A percentile compares a stretch with the other conserved stretches of the same genome.
These are phyloP conservation scores for Galerucella pusilla DNA, from an alignment of 2,888 invertebrate species.

Conservation along the genomic window DNA sequence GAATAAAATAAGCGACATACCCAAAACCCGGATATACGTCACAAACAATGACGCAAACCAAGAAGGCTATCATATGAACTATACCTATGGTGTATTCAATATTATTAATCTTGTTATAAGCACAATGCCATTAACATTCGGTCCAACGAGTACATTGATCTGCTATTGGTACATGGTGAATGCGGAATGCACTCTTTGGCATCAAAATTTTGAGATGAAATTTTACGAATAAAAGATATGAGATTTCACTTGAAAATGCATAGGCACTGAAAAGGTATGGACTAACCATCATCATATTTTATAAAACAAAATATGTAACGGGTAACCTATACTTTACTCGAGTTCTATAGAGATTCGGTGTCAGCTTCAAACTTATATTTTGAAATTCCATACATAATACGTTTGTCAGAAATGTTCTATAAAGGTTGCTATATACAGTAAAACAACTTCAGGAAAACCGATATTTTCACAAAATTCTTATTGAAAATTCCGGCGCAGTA, in stretches of 20 bases:
- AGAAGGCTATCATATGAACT: too few relatives aligned
- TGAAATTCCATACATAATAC: conserved; percentile 2
- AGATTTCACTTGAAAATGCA: not conserved
- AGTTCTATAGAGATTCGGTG: not conserved
- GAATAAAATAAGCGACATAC: too few relatives aligned
- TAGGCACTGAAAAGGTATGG: not conserved
- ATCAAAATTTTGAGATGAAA: not conserved
- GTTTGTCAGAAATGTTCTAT: conserved; percentile 1
- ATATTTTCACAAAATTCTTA: conserved; percentile 4
- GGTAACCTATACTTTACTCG: not conserved
- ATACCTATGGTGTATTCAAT: too few relatives aligned
- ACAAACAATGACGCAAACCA: too few relatives aligned
- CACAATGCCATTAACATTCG: too few relatives aligned
- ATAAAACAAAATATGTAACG: not conserved
- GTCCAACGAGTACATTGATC: too few relatives aligned
- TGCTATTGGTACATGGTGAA: too few relatives aligned
- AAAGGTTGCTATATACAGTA: not conserved
- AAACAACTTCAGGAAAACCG: not conserved
- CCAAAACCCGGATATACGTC: too few relatives aligned
- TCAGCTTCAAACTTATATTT: conserved; percentile 2
- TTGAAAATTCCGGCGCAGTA: not conserved
- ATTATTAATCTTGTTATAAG: too few relatives aligned
- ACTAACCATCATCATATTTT: not conserved
- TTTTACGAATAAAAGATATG: not conserved
- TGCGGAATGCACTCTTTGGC: too few relatives aligned